Evolutionary conservation across 2,888 invertebrate species (phyloP).

Genomic region (Nomada goodeniana): DNA sequence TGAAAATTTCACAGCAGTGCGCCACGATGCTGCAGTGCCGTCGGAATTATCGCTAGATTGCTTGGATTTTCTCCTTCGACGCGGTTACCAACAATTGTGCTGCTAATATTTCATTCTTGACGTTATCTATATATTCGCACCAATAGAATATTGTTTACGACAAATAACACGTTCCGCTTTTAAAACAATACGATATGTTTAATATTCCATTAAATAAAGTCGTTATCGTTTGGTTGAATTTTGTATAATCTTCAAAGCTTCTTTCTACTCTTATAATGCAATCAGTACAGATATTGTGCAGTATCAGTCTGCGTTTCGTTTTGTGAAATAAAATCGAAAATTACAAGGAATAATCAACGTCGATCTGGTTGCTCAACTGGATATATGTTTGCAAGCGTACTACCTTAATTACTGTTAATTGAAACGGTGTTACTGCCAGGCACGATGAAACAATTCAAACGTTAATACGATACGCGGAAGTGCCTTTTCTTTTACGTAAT

Average conservation of each 20-base stretch:
- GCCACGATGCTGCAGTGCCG: conserved; percentile 22
- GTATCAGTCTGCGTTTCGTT: background rate
- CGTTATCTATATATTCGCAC: no score
- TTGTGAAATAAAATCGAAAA: background rate
- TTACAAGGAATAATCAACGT: background rate
- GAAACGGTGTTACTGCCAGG: background rate
- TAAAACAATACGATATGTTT: no score
- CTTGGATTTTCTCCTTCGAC: conserved; percentile 19
- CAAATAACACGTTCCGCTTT: no score
- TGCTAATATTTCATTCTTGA: conserved; percentile 7
- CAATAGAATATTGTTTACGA: no score
- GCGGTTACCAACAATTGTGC: conserved; percentile 27
- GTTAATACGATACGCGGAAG: background rate
- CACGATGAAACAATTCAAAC: background rate
- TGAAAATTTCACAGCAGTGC: conserved; percentile 6
- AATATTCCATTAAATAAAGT: no score
- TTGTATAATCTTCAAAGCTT: background rate
- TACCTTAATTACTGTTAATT: conserved; percentile 4
- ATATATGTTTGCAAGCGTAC: background rate
- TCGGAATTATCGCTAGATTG: conserved; percentile 22
- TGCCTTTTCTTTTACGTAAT: conserved; percentile 6
- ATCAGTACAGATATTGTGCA: no score
- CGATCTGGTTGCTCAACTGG: background rate
- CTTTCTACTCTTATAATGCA: background rate
- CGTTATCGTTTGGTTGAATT: no score